phyloP scores from a whole-genome alignment of 2,113 vertebrate species.

The Ameiurus melas region DNA sequence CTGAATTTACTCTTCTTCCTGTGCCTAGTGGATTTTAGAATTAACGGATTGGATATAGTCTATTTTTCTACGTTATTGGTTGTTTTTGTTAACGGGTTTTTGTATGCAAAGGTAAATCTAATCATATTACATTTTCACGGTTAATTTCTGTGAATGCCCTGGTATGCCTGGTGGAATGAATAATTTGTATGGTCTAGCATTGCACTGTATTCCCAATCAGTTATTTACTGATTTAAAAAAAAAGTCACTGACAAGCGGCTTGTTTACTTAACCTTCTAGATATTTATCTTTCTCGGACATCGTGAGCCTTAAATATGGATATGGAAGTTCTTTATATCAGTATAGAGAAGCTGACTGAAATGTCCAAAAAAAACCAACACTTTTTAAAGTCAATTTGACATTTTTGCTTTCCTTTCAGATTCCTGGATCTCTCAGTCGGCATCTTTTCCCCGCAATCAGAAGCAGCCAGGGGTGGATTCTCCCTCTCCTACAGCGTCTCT shows the following conservation, averaged over 20 bases:
- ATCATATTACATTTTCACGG: not conserved
- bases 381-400: not conserved
- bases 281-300: not conserved
- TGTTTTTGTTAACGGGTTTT: not conserved
- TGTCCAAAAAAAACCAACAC: no score
- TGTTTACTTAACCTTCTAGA: not conserved
- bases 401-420: constrained; percentile 71
- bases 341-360: not conserved
- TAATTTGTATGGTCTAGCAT: not conserved
- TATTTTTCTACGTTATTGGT: not conserved
- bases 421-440: constrained; percentile 97
- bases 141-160: not conserved
- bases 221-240: not conserved
- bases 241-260: not conserved
- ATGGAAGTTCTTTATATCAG: not conserved
- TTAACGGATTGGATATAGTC: not conserved
- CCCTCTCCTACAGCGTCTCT: constrained; percentile 88
- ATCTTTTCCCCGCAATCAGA: constrained; percentile 95
- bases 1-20: not conserved
- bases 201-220: not conserved
- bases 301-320: not conserved
- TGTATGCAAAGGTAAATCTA: not conserved
- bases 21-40: not conserved
- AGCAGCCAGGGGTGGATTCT: constrained; percentile 91
- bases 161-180: not conserved